phyloP scores from a whole-genome alignment of 2,113 vertebrate genomes.

The Corapipo altera region DNA sequence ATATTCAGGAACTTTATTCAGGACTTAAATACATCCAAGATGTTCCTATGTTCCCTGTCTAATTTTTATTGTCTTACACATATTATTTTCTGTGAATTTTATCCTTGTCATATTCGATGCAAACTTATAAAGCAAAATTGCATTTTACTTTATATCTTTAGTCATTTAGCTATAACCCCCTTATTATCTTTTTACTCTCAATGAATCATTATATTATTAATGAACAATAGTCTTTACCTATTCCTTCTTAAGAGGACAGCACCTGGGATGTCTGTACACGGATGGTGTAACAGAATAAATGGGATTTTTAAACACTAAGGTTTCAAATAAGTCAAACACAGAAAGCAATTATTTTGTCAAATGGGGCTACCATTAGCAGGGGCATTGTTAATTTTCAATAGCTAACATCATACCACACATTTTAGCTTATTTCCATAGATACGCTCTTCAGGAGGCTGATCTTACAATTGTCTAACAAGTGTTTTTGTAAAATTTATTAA shows the following conservation, averaged over 20 bases:
- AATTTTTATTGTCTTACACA: background rate
- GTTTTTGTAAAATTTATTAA: background rate
- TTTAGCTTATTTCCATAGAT: background rate
- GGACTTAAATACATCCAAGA: background rate
- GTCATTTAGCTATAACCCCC: background rate
- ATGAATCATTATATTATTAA: background rate
- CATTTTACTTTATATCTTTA: background rate
- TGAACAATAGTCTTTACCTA: background rate
- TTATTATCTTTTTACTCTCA: slow-evolving; percentile 29
- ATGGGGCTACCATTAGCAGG: background rate
- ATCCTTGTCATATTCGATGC: background rate
- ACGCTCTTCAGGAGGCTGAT: background rate
- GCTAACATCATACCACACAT: background rate
- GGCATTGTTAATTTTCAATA: background rate
- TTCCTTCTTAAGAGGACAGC: background rate
- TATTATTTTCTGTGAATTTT: background rate
- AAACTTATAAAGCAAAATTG: background rate
- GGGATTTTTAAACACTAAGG: background rate
- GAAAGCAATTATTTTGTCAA: slow-evolving; percentile 31
- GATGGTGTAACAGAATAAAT: background rate
- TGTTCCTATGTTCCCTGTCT: background rate
- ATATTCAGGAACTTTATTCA: background rate
- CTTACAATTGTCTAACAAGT: background rate
- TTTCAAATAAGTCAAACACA: background rate
- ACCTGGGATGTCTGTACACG: background rate